These are phyloP conservation scores for Anolis apletophallus DNA, from an alignment of 2,797 vertebrate genomes.

Conservation along the genomic window DNA sequence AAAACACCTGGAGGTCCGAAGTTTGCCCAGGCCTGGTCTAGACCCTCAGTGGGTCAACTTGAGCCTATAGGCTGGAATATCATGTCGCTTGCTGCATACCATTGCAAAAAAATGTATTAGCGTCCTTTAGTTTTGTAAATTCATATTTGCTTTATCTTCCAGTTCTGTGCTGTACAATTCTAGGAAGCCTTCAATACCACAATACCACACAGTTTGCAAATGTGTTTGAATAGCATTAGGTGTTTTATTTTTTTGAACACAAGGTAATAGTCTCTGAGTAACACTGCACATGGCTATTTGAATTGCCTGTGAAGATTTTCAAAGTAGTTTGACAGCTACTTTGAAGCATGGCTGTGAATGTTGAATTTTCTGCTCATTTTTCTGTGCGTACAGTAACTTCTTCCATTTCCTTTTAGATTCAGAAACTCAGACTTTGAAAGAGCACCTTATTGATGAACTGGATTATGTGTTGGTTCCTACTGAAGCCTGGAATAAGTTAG, in stretches of 20 bases:
- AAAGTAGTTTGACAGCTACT: not conserved
- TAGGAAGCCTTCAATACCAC: not conserved
- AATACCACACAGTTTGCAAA: not conserved
- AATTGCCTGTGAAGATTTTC: not conserved
- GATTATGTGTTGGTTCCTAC: conserved; percentile 94
- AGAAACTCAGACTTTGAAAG: conserved; percentile 89
- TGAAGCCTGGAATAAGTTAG: conserved; percentile 93
- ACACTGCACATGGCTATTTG: not conserved
- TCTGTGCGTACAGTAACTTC: not conserved
- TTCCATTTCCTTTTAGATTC: conserved; percentile 78
- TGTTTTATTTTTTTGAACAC: not conserved
- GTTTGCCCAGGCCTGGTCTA: too few species aligned
- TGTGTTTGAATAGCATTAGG: not conserved
- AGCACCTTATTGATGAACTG: conserved; percentile 95
- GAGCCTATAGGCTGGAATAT: not conserved
- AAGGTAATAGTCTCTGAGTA: not conserved
- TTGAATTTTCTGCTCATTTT: not conserved
- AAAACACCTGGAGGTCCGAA: too few species aligned
- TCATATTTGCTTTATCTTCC: not conserved
- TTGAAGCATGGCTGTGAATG: not conserved
- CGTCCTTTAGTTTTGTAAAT: not conserved
- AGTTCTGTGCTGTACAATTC: not conserved
- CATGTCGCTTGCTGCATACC: not conserved
- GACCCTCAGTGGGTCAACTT: not conserved
- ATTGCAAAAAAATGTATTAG: not conserved